Evolutionary conservation across 2,888 invertebrate species (phyloP).

Genomic region (Cheilosia impressa): DNA sequence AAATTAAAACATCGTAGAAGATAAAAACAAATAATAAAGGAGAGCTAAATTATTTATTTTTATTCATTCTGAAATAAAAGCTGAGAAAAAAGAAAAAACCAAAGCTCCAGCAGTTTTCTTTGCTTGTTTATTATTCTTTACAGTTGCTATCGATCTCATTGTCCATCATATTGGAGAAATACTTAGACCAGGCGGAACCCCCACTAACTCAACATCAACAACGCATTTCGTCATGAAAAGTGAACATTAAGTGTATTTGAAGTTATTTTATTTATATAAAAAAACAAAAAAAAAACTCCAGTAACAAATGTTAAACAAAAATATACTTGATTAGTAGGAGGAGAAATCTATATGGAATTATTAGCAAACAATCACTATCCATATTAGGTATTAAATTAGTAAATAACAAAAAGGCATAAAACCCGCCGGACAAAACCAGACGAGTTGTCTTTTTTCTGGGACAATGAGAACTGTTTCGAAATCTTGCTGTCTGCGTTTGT

Average conservation of each 20-base stretch:
- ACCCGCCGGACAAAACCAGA: not conserved
- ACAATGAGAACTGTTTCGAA: not conserved
- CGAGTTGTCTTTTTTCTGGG: not conserved
- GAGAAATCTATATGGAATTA: not conserved
- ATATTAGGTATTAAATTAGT: not conserved
- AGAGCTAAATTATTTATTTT: slow-evolving; percentile 16
- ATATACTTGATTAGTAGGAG: slow-evolving; percentile 20
- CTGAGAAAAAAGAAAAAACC: slow-evolving; percentile 70
- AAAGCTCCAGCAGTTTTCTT: slow-evolving; percentile 77
- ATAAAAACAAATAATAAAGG: slow-evolving; percentile 26
- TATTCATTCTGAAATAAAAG: slow-evolving; percentile 49
- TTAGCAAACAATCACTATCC: not conserved
- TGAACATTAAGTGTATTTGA: slow-evolving; percentile 60
- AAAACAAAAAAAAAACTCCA: slow-evolving; percentile 19
- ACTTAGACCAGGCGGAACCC: slow-evolving; percentile 87
- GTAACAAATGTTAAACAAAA: slow-evolving; percentile 1
- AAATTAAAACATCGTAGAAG: slow-evolving; percentile 21
- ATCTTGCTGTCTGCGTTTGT: not conserved
- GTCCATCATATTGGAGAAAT: slow-evolving; percentile 99
- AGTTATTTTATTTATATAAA: slow-evolving; percentile 15
- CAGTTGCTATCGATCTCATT: slow-evolving; percentile 99
- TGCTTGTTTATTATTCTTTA: slow-evolving; percentile 85
- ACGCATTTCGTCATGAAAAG: slow-evolving; percentile 78
- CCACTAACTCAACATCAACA: slow-evolving; percentile 84
- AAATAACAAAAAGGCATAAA: not conserved